A percentile compares a stretch with the other conserved stretches of the same genome.
phyloP scores from a whole-genome alignment of 2,888 invertebrate species.

The Gandaritis pyraliata region DNA sequence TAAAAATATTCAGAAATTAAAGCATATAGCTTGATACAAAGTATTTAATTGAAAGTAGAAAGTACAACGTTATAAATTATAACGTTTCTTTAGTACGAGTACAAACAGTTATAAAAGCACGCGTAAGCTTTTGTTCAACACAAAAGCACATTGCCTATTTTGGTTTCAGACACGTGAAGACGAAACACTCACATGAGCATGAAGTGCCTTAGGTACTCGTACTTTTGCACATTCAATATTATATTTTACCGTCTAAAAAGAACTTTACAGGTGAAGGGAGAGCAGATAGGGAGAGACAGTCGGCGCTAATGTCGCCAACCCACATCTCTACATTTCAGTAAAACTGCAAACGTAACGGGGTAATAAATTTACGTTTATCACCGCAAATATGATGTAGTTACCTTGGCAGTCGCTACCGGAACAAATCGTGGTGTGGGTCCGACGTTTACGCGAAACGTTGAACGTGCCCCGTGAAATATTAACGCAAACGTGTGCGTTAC shows the following conservation, averaged over 20 bases:
- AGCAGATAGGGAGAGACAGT: constrained; percentile 50
- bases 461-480: constrained; percentile 72
- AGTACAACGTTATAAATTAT: too few relatives aligned
- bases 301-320: constrained; percentile 67
- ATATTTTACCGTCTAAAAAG: background rate
- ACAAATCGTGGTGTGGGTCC: constrained; percentile 71
- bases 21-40: too few relatives aligned
- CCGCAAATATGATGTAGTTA: constrained; percentile 74
- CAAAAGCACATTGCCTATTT: too few relatives aligned
- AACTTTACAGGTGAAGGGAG: constrained; percentile 43
- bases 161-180: too few relatives aligned
- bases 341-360: constrained; percentile 80
- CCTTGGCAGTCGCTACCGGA: constrained; percentile 71
- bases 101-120: too few relatives aligned
- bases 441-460: constrained; percentile 62
- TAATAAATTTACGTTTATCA: constrained; percentile 82
- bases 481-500: constrained; percentile 65
- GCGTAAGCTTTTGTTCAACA: too few relatives aligned
- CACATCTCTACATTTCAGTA: constrained; percentile 78
- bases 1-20: too few relatives aligned
- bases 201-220: too few relatives aligned
- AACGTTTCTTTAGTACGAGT: too few relatives aligned
- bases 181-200: too few relatives aligned
- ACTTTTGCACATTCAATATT: background rate
- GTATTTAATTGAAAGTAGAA: too few relatives aligned